Evolutionary conservation across 2,888 invertebrate species (phyloP), one percentile per base, ranked within the genome.

Genomic region (Mythimna pallens): DNA sequence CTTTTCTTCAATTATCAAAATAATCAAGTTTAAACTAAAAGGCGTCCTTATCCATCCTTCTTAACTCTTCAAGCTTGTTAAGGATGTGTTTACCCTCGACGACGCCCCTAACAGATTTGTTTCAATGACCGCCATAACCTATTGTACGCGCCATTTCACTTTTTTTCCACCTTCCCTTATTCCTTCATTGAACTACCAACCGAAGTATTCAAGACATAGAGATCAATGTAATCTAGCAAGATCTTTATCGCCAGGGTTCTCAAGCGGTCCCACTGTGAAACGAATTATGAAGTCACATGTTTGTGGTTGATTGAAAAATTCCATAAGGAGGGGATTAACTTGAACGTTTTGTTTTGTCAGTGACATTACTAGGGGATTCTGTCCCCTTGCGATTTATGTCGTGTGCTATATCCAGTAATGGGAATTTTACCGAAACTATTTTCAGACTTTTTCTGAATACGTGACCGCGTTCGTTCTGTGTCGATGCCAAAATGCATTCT

Each of bases 221-320:
- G 89, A 83, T 43, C 12, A 73, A 71, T 83, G 82, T 92, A 7
- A 30, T 59, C 65, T 76, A 65, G 8, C 74, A 67, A 89, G 92
- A 93, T 93, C 89, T 75, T 92, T 92, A 94, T 93, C 93, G 80
- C 34, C 71, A 79, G 84, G 83, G 83, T 92, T 91, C 92, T 90
- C 91, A 89, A 89, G 89, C 87, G 70, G 65, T 78, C 81, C 79
- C 69, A 89, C 90, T 92, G 92, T 90, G 89, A 91, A 92, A 91
- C 89, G 90, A 91, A 92, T 93, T 93, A 94, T 92, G 90, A 92
- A 94, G 92, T 92, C 91, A 90, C 92, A 90, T 92, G 93, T 91
- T 92, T 88, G 90, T 86, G 90, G 90, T 89, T 94, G 94, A 95
- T 94, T 95, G 95, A 94, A 95, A 95, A 95, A 95, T 94, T 93